These are phyloP conservation scores for Tangara arthus DNA, from an alignment of 2,797 vertebrate species.

Conservation along the genomic window DNA sequence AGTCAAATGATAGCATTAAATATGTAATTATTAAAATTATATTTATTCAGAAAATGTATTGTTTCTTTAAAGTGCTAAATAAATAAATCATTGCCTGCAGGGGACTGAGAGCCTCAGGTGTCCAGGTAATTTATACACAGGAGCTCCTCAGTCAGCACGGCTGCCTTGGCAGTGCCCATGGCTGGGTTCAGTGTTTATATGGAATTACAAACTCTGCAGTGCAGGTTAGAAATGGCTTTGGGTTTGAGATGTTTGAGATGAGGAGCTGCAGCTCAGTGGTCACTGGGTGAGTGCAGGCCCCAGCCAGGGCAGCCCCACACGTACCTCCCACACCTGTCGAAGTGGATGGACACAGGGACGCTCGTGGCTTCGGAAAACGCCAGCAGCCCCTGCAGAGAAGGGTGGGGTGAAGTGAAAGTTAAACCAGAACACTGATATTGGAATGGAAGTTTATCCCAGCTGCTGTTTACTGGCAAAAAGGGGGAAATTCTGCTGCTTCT, in stretches of 20 bases:
- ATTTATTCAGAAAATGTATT: background rate
- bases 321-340: slow-evolving; percentile 85
- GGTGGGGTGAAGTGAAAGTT: background rate
- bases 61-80: background rate
- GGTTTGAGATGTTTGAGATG: too few species aligned
- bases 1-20: background rate
- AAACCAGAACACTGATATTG: background rate
- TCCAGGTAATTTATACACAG: background rate
- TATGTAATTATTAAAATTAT: background rate
- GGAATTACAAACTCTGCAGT: too few species aligned
- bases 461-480: background rate
- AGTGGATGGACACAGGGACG: slow-evolving; percentile 81
- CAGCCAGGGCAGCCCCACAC: background rate
- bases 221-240: too few species aligned
- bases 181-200: background rate
- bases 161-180: background rate
- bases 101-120: background rate
- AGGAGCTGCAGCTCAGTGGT: background rate
- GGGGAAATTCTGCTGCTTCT: background rate
- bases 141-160: background rate
- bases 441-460: background rate
- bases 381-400: slow-evolving; percentile 82
- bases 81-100: background rate
- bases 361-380: slow-evolving; percentile 84
- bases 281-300: background rate